These are phyloP conservation scores for Himalopsyche anomala DNA, from an alignment of 2,888 invertebrate genomes.

Conservation along the genomic window DNA sequence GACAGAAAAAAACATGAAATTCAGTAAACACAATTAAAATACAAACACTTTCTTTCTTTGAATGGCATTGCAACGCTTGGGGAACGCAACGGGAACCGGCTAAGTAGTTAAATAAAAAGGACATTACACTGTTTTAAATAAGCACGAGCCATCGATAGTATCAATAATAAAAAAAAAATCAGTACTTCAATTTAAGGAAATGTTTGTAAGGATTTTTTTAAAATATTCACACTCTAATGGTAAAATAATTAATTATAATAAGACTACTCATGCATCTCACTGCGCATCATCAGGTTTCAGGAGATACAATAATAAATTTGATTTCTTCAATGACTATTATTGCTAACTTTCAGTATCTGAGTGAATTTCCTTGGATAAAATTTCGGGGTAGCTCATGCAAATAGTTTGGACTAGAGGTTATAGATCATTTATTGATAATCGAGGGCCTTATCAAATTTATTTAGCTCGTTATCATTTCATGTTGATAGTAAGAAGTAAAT, in stretches of 20 bases:
- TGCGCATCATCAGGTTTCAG: neutral
- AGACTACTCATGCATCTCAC: neutral
- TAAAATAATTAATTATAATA: neutral
- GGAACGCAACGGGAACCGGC: too few relatives aligned
- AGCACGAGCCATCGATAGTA: too few relatives aligned
- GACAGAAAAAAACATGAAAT: too few relatives aligned
- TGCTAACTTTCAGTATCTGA: neutral
- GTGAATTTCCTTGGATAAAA: neutral
- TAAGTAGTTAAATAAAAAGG: too few relatives aligned
- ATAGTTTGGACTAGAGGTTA: neutral
- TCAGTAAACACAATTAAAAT: too few relatives aligned
- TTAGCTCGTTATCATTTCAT: neutral
- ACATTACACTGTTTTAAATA: too few relatives aligned
- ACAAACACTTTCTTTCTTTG: too few relatives aligned
- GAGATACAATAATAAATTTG: neutral
- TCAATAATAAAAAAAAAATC: too few relatives aligned
- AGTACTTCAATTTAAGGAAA: too few relatives aligned
- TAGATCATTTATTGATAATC: neutral
- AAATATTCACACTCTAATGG: neutral
- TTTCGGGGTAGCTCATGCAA: constrained; percentile 13
- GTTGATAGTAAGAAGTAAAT: too few relatives aligned
- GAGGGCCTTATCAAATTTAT: constrained; percentile 17
- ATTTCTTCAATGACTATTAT: constrained; percentile 20
- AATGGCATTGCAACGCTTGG: too few relatives aligned
- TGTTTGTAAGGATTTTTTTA: neutral